A percentile compares a stretch with the other conserved stretches of the same genome.
Conservation (phyloP, 2,888 invertebrate species). For the Thecocarcelia acutangulata region DNA sequence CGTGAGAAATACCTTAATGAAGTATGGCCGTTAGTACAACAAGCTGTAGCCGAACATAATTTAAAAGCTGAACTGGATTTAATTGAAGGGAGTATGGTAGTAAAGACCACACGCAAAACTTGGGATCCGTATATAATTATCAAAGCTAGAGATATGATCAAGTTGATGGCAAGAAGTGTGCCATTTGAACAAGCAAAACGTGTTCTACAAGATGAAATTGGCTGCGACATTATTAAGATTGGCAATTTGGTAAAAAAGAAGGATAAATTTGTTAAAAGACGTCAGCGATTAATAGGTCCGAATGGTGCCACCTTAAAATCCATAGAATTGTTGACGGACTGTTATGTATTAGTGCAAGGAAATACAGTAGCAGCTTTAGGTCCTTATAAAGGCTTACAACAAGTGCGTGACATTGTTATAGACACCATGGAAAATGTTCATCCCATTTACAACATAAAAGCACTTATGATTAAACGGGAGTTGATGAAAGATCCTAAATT, state of each 20-base stretch:
- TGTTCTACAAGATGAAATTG: slow-evolving; percentile 93
- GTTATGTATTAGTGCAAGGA: slow-evolving; percentile 98
- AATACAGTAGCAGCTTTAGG: slow-evolving; percentile 98
- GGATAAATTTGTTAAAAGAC: slow-evolving; percentile 96
- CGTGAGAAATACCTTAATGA: slow-evolving; percentile 96
- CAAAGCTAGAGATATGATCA: slow-evolving; percentile 97
- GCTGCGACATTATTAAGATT: slow-evolving; percentile 98
- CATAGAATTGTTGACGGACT: slow-evolving; percentile 96
- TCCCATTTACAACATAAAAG: slow-evolving; percentile 98
- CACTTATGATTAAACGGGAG: slow-evolving; percentile 98
- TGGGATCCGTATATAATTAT: slow-evolving; percentile 99
- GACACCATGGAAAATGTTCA: slow-evolving; percentile 99
- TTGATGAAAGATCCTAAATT: slow-evolving; percentile 95
- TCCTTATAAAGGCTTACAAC: slow-evolving; percentile 93
- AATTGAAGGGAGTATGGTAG: slow-evolving; percentile 96
- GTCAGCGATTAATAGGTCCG: slow-evolving; percentile 97
- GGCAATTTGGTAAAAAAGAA: slow-evolving; percentile 93
- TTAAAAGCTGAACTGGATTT: slow-evolving; percentile 94
- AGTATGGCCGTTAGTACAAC: slow-evolving; percentile 97
- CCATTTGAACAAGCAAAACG: slow-evolving; percentile 96
- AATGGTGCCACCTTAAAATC: slow-evolving; percentile 99
- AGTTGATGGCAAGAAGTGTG: slow-evolving; percentile 96
- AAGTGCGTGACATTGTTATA: slow-evolving; percentile 93
- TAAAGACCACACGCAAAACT: slow-evolving; percentile 96
- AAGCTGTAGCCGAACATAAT: slow-evolving; percentile 89